These are phyloP conservation scores for Dryobotodes eremita DNA, from an alignment of 2,888 invertebrate species.

Conservation along the genomic window DNA sequence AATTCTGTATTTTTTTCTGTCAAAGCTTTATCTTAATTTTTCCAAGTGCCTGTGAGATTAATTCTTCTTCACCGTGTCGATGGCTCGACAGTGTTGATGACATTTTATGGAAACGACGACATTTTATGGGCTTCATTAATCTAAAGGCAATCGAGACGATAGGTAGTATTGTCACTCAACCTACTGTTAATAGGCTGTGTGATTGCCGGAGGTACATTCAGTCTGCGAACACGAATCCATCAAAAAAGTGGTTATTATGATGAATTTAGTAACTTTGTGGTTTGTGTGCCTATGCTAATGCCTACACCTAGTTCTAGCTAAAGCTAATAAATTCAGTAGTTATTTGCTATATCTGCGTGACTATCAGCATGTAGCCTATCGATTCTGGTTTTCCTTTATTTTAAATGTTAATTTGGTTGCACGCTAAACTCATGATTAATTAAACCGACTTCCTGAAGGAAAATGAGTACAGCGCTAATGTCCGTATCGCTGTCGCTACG, in stretches of 20 bases:
- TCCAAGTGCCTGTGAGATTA: too few species aligned
- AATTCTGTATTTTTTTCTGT: too few species aligned
- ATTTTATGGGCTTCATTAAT: neutral
- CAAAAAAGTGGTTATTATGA: neutral
- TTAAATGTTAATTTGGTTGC: slow-evolving; percentile 37
- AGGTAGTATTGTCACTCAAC: neutral
- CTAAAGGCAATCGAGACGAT: neutral
- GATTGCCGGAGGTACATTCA: neutral
- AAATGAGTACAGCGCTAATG: neutral
- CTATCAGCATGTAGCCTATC: slow-evolving; percentile 39
- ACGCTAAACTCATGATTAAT: slow-evolving; percentile 32
- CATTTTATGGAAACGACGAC: too few species aligned
- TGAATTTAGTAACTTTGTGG: neutral
- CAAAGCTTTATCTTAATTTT: neutral
- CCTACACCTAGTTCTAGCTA: neutral
- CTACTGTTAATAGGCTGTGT: neutral
- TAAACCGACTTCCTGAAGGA: slow-evolving; percentile 23
- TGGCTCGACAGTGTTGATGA: too few species aligned
- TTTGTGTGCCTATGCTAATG: neutral
- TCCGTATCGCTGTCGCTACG: slow-evolving; percentile 2
- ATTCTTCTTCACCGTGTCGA: too few species aligned
- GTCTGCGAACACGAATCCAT: neutral
- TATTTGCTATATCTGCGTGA: slow-evolving; percentile 7
- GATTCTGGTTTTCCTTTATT: slow-evolving; percentile 40
- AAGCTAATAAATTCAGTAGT: neutral